Conservation (phyloP, 2,888 invertebrate species). For the Dromius quadrimaculatus region DNA sequence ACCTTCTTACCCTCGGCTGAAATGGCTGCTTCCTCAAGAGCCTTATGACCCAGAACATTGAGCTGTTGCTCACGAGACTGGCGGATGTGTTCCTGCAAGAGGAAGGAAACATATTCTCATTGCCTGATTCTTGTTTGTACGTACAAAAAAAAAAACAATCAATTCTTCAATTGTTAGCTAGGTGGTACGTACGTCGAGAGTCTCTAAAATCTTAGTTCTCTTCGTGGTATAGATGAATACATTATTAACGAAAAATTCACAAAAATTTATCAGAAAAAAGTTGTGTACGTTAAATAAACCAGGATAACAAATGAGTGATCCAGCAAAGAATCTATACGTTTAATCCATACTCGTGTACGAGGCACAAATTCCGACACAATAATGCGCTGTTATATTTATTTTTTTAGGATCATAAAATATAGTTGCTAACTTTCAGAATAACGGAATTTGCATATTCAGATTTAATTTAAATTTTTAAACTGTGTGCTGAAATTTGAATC, state of each 20-base stretch:
- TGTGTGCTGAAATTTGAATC: constrained; percentile 15
- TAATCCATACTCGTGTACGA: too few relatives aligned
- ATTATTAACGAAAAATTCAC: not conserved
- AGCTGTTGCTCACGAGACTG: constrained; percentile 85
- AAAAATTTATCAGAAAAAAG: not conserved
- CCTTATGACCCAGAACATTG: constrained; percentile 73
- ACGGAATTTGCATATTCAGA: constrained; percentile 27
- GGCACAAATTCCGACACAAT: too few relatives aligned
- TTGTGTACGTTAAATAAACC: too few relatives aligned
- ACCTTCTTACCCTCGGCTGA: constrained; percentile 51
- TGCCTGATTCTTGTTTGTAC: too few relatives aligned
- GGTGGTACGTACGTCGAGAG: too few relatives aligned
- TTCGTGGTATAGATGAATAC: not conserved
- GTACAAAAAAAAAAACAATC: too few relatives aligned
- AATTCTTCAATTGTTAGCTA: too few relatives aligned
- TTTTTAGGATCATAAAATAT: constrained; percentile 17
- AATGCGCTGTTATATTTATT: too few relatives aligned
- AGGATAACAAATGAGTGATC: too few relatives aligned
- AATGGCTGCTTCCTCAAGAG: constrained; percentile 58
- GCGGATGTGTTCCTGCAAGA: constrained; percentile 77
- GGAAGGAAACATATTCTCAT: too few relatives aligned
- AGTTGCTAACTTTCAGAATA: constrained; percentile 3
- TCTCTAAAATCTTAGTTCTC: too few relatives aligned
- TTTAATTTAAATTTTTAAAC: constrained; percentile 34
- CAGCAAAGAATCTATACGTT: too few relatives aligned